phyloP scores from a whole-genome alignment of 1,140 invertebrate genomes.

The Phenacoccus solenopsis region DNA sequence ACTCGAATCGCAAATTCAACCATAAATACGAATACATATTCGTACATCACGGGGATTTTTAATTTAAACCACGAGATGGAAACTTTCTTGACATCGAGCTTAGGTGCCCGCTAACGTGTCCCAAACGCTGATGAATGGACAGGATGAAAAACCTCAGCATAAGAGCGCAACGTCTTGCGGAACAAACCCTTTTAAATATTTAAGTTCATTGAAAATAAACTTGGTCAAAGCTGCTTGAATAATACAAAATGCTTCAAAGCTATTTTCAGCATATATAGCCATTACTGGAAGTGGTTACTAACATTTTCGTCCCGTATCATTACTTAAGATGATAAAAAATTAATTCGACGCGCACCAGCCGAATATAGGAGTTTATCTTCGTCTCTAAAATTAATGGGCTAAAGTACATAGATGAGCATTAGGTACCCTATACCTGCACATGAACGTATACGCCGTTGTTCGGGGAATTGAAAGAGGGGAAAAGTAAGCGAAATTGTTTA shows the following conservation, averaged over 20 bases:
- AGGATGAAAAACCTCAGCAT: background rate
- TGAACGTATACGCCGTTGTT: background rate
- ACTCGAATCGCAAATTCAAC: too few species aligned
- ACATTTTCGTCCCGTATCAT: background rate
- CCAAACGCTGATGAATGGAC: background rate
- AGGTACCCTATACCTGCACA: background rate
- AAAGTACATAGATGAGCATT: background rate
- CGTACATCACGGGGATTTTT: too few species aligned
- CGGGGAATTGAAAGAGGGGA: too few species aligned
- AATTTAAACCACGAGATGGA: background rate
- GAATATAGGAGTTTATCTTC: background rate
- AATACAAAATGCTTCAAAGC: background rate
- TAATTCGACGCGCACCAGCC: background rate
- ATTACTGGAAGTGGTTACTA: background rate
- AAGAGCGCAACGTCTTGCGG: background rate
- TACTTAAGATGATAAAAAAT: background rate
- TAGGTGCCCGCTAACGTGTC: background rate
- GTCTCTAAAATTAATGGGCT: background rate
- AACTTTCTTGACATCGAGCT: background rate
- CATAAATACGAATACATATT: too few species aligned
- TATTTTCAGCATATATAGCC: slow-evolving; percentile 2
- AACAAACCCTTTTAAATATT: background rate
- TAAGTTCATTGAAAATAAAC: slow-evolving; percentile 3
- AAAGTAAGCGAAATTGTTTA: background rate
- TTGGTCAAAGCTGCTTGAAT: background rate